Evolutionary conservation across 2,113 vertebrate genomes (phyloP).

Genomic region (Clarias batrachus): DNA sequence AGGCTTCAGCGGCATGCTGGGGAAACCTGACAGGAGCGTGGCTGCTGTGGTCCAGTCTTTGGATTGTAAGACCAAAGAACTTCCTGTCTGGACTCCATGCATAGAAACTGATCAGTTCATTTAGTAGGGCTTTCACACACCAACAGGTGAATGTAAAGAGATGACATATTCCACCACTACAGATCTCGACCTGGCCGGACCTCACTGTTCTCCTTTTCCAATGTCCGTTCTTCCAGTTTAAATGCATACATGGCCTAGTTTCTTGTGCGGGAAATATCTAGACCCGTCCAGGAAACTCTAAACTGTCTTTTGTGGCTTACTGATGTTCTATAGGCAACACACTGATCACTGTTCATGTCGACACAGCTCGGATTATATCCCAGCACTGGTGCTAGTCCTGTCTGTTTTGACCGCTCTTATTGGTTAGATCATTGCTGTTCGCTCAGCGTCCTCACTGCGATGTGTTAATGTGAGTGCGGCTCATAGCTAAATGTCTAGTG

Average conservation of each 20-base stretch:
- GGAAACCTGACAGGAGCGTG: background rate
- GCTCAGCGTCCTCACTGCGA: background rate
- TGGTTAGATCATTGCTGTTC: background rate
- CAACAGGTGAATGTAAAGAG: background rate
- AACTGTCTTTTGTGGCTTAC: background rate
- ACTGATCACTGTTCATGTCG: background rate
- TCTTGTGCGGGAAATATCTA: background rate
- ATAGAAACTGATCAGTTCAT: background rate
- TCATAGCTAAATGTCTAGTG: background rate
- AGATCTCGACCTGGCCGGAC: background rate
- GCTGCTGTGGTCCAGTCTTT: background rate
- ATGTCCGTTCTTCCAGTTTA: background rate
- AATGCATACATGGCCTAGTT: background rate
- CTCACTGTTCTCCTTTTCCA: background rate
- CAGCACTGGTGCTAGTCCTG: background rate
- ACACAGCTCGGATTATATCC: constrained; percentile 5
- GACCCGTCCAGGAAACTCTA: background rate
- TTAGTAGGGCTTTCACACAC: background rate
- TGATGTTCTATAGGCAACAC: background rate
- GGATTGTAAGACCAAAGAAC: background rate
- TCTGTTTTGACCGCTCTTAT: background rate
- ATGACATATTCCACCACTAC: background rate
- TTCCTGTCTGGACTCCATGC: background rate
- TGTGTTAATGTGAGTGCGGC: background rate
- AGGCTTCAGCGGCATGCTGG: background rate